Conservation (phyloP, 2,113 vertebrate genomes). For the Tretioscincus oriximinensis region DNA sequence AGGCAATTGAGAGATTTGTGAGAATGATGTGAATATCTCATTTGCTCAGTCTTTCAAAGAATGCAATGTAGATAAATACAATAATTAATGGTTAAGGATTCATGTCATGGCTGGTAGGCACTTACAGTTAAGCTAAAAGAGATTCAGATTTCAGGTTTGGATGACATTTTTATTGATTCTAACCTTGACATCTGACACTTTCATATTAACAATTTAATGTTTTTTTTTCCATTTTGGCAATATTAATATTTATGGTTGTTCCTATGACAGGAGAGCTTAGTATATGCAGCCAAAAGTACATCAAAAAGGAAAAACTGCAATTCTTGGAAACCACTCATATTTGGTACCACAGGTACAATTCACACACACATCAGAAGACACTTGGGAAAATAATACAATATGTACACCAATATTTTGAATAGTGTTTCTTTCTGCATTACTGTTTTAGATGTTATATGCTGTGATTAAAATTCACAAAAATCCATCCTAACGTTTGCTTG, state of each 20-base stretch:
- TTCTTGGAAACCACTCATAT: no score
- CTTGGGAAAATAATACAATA: no score
- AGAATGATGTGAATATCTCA: slow-evolving; percentile 50
- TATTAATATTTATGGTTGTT: not conserved
- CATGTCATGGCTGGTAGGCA: slow-evolving; percentile 43
- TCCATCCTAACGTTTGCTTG: not conserved
- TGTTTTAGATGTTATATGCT: not conserved
- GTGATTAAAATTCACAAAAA: not conserved
- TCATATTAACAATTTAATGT: slow-evolving; percentile 15
- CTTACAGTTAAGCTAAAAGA: slow-evolving; percentile 44
- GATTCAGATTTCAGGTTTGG: slow-evolving; percentile 49
- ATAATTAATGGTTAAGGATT: slow-evolving; percentile 45
- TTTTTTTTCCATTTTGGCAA: slow-evolving; percentile 11
- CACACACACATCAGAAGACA: not conserved
- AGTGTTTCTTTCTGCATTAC: not conserved
- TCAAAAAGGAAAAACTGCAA: no score
- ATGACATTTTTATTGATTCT: not conserved
- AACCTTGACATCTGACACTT: not conserved
- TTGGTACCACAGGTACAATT: no score
- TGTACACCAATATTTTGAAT: not conserved
- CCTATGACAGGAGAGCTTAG: slow-evolving; percentile 3
- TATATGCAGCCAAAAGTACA: not conserved
- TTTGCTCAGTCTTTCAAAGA: slow-evolving; percentile 44
- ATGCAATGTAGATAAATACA: slow-evolving; percentile 48
- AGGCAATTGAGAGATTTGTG: slow-evolving; percentile 58